Conservation (phyloP, 2,797 vertebrate genomes). For the Leucoraja ocellata region DNA sequence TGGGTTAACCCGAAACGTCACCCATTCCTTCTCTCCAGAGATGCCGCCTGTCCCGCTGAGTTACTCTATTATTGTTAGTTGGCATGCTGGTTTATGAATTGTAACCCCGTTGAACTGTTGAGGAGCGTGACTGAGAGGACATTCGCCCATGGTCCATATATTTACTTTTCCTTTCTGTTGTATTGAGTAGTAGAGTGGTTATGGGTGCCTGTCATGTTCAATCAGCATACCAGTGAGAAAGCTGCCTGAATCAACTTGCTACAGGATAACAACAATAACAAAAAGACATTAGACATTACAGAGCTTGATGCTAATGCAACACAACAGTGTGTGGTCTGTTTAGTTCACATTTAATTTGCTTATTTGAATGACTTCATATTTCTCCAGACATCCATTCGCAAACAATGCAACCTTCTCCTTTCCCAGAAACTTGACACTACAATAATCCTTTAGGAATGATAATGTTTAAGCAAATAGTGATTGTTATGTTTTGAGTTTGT, state of each 20-base stretch:
- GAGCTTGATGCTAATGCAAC: neutral
- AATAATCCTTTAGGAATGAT: conserved; percentile 22
- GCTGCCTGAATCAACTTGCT: neutral
- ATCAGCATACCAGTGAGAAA: neutral
- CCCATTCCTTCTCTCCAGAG: no score
- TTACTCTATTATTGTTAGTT: neutral
- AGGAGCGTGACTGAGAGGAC: neutral
- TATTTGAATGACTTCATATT: conserved; percentile 22
- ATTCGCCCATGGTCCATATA: neutral
- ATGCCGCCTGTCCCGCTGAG: no score
- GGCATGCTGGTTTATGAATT: neutral
- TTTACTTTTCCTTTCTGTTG: neutral
- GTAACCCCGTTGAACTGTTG: neutral
- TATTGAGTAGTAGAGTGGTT: neutral
- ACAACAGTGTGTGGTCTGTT: conserved; percentile 28
- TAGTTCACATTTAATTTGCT: conserved; percentile 10
- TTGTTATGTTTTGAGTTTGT: neutral
- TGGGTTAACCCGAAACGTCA: no score
- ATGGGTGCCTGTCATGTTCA: neutral
- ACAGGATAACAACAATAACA: neutral
- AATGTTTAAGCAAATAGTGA: conserved; percentile 14
- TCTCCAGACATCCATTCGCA: neutral
- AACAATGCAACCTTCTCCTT: conserved; percentile 14
- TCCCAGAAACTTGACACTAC: neutral
- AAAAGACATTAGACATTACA: neutral